Evolutionary conservation across 2,797 vertebrate species (phyloP).

Genomic region (Pelobates cultripes): DNA sequence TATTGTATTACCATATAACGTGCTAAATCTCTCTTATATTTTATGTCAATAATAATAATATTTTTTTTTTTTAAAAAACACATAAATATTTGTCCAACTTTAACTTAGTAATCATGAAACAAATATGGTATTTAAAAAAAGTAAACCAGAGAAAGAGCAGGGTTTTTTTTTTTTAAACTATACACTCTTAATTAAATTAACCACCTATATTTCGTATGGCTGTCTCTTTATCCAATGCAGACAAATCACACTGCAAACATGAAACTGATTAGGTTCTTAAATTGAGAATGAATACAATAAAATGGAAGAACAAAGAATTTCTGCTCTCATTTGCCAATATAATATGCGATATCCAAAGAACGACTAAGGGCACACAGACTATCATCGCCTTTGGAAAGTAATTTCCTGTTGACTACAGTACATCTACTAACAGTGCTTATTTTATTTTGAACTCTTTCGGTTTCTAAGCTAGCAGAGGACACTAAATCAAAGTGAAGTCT

Average conservation of each 20-base stretch:
- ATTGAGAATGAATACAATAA: constrained; percentile 8
- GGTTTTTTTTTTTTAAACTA: too few species aligned
- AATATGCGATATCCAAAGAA: constrained; percentile 1
- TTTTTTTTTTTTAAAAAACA: too few species aligned
- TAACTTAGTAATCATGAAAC: too few species aligned
- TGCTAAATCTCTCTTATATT: too few species aligned
- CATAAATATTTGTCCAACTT: too few species aligned
- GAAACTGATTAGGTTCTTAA: constrained; percentile 1
- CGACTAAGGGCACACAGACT: constrained; percentile 7
- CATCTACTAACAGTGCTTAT: constrained; percentile 18
- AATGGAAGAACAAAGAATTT: background rate
- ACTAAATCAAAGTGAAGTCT: constrained; percentile 53
- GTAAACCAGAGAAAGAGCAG: too few species aligned
- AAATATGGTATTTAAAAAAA: too few species aligned
- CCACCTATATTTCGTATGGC: too few species aligned
- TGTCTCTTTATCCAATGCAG: background rate
- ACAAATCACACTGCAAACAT: background rate
- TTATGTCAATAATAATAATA: too few species aligned
- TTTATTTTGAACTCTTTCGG: constrained; percentile 47
- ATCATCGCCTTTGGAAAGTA: constrained; percentile 27
- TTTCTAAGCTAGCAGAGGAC: constrained; percentile 35
- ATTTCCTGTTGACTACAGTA: constrained; percentile 41
- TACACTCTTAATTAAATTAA: too few species aligned
- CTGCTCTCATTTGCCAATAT: constrained; percentile 33
- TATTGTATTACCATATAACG: too few species aligned